phyloP scores from a whole-genome alignment of 2,797 vertebrate genomes.

The Poeciliopsis gracilis region DNA sequence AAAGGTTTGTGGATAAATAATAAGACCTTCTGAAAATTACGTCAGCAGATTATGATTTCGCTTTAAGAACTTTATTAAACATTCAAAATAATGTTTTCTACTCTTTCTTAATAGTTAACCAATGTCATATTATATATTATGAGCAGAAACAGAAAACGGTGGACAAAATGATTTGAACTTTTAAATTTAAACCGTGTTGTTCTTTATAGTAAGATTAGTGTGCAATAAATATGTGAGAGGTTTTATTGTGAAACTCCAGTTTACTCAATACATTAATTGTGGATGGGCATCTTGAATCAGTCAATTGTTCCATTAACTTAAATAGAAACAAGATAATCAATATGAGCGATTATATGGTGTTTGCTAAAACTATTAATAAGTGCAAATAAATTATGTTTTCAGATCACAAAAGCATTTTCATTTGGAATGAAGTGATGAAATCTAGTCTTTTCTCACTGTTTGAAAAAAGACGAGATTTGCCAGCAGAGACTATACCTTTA shows the following conservation, averaged over 20 bases:
- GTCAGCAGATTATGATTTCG: background rate
- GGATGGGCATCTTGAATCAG: background rate
- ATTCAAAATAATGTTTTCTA: background rate
- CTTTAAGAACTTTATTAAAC: background rate
- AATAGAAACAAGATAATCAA: background rate
- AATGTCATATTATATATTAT: background rate
- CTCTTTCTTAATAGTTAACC: background rate
- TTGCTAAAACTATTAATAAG: background rate
- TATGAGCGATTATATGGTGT: background rate
- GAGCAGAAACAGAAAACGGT: background rate
- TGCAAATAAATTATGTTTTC: background rate
- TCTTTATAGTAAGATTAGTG: background rate
- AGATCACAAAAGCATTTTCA: background rate
- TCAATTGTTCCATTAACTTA: background rate
- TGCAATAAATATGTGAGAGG: background rate
- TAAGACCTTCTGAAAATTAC: background rate
- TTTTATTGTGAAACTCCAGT: background rate
- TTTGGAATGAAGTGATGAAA: background rate
- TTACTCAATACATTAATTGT: background rate
- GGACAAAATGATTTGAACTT: background rate
- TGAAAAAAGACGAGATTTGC: slow-evolving; percentile 32
- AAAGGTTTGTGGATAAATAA: background rate
- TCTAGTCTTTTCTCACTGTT: background rate
- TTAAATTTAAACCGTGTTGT: background rate
- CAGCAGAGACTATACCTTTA: slow-evolving; percentile 43